Evolutionary conservation across 2,888 invertebrate species (phyloP).

Genomic region (Eupeodes luniger): DNA sequence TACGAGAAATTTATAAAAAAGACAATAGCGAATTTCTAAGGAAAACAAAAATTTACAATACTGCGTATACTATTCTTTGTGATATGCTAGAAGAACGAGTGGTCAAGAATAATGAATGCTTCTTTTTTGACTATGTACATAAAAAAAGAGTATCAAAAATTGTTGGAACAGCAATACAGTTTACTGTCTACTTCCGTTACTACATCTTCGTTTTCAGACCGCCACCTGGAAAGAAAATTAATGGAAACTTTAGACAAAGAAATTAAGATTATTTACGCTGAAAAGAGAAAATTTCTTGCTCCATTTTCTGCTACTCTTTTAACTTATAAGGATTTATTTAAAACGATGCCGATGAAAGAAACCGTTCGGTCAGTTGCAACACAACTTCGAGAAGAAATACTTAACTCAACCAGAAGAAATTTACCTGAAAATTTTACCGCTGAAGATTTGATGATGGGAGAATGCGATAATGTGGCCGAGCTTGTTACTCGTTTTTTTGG

Average conservation of each 20-base stretch:
- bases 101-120: neutral
- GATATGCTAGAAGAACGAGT: neutral
- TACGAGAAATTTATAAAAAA: neutral
- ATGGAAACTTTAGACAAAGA: neutral
- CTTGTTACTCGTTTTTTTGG: neutral
- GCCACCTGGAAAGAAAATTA: neutral
- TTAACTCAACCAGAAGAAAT: neutral
- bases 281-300: conserved; percentile 11
- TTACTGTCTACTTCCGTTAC: neutral
- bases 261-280: neutral
- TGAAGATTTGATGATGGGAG: no score
- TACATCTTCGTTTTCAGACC: neutral
- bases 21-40: neutral
- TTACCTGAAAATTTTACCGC: no score
- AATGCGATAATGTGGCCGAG: fast-evolving
- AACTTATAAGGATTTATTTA: neutral
- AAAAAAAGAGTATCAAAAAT: neutral
- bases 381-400: neutral
- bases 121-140: neutral
- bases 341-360: neutral
- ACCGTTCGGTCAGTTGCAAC: neutral
- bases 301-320: neutral
- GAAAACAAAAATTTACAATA: neutral
- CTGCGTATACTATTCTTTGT: neutral
- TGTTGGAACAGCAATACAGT: neutral